A percentile compares a stretch with the other conserved stretches of the same genome.
Evolutionary conservation across 1,140 invertebrate genomes (phyloP).

Genomic region (Drosophila sechellia): DNA sequence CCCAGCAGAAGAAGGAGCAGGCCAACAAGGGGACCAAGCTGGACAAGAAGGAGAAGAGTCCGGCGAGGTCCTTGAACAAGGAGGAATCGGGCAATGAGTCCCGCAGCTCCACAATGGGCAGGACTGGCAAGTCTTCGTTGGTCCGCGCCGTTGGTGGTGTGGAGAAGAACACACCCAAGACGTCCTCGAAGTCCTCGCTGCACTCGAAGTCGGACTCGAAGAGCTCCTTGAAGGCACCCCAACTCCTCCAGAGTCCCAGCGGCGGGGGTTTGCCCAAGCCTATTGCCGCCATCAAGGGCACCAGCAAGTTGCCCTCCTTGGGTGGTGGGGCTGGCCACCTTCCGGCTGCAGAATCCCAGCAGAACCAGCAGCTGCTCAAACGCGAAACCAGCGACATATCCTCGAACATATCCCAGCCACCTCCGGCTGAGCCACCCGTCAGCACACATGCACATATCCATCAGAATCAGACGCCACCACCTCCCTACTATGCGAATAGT

Average conservation of each 20-base stretch:
- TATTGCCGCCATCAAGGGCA: constrained; percentile 95
- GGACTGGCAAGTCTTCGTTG: constrained; percentile 63
- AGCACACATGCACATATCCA: constrained; percentile 81
- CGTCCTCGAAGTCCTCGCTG: constrained; percentile 76
- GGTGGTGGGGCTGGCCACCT: constrained; percentile 51
- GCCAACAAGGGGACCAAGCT: constrained; percentile 60
- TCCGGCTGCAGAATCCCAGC: constrained; percentile 1
- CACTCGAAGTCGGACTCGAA: constrained; percentile 81
- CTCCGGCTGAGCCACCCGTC: constrained; percentile 18
- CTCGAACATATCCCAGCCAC: constrained; percentile 75
- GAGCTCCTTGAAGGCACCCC: constrained; percentile 70
- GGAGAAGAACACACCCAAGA: constrained; percentile 69
- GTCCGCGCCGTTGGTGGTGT: constrained; percentile 29
- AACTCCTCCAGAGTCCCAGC: constrained; percentile 66
- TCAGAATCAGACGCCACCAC: constrained; percentile 46
- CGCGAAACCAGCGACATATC: constrained; percentile 82
- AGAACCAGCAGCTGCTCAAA: constrained; percentile 49
- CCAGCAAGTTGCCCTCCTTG: constrained; percentile 87
- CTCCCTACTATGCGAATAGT: constrained; percentile 67
- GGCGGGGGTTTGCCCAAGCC: constrained; percentile 94
- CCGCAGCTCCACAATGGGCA: constrained; percentile 68
- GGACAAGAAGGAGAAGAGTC: constrained; percentile 82
- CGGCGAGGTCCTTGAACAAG: constrained; percentile 74
- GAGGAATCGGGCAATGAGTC: constrained; percentile 72
- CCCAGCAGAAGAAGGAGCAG: constrained; percentile 76